phyloP scores from a whole-genome alignment of 2,888 invertebrate genomes.

The Ophion ellenae region DNA sequence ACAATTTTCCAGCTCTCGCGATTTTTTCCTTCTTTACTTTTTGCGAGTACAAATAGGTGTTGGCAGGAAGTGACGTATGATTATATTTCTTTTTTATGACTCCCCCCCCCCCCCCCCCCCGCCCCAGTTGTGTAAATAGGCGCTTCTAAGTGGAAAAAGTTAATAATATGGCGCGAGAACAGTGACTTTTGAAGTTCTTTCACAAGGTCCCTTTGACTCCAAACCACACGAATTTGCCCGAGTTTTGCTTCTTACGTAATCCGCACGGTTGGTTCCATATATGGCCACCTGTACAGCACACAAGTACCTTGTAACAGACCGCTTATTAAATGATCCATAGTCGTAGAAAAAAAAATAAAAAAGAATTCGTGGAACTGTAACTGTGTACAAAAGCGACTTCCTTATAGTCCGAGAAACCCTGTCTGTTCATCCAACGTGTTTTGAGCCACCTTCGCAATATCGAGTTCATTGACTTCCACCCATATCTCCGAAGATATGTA shows the following conservation, averaged over 20 bases:
- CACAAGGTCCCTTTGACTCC: constrained; percentile 1
- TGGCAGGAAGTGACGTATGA: background rate
- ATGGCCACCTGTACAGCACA: constrained; percentile 4
- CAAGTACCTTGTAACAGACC: constrained; percentile 10
- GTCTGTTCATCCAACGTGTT: constrained; percentile 1
- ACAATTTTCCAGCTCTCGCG: background rate
- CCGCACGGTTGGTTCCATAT: constrained; percentile 15
- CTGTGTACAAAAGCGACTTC: constrained; percentile 42
- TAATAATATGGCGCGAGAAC: no score
- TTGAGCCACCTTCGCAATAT: constrained; percentile 61
- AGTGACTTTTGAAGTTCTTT: constrained; percentile 3
- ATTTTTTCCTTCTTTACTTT: background rate
- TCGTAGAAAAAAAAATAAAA: constrained; percentile 24
- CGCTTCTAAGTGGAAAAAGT: no score
- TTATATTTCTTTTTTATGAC: no score
- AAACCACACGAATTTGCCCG: constrained; percentile 9
- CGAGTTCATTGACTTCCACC: constrained; percentile 57
- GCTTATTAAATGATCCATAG: constrained; percentile 35
- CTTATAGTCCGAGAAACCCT: constrained; percentile 24
- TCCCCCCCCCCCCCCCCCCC: no score
- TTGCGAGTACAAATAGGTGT: background rate
- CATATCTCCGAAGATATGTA: constrained; percentile 1
- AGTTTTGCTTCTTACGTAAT: constrained; percentile 33
- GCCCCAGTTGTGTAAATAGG: no score
- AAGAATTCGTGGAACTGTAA: constrained; percentile 31